Base-by-base conservation (phyloP, 2,113 vertebrate genomes). In the Piprites chloris region DNA sequence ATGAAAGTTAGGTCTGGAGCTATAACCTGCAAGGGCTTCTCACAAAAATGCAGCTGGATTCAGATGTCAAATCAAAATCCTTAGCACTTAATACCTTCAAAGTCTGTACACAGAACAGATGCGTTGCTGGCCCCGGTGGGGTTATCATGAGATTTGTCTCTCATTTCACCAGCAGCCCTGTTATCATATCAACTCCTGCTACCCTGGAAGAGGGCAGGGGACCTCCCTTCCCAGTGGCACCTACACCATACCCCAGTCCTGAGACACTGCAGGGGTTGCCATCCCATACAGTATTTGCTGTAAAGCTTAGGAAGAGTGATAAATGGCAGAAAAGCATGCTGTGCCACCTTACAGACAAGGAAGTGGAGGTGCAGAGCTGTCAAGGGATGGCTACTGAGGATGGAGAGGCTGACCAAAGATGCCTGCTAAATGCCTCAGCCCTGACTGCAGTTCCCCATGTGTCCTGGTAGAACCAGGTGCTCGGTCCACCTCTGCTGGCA, bases 31-130 rank as follows among this genome's bases (percentile, higher is more conserved):
- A 74, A 75, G 22, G 59, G 88, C 65, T 94, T 88, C 90, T 88
- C 83, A 77, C 79, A 93, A 92, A 92, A 93, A 91, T 75, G 85
- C 95, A 95, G 94, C 93, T 95, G 90, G 85, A 96, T 96, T 96
- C 96, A 94, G 90, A 96, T 81, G 93, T 95, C 95, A 96, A 95
- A 96, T 41, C 73, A 67, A 93, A 96, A 96, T 92, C 90, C 68
- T 69, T 85, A 88, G 61, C 93, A 94, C 85, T 96, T 95, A 96
- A 95, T 94, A 92, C 76, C 88, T 91, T 94, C 85, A 94, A 94
- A 96, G 85, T 78, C 65, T 55, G 35, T 65, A 83, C 65, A 90
- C 52, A 78, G 90, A 93, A 91, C 58, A 50, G 81, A 93, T 73
- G 85, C 0, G 1, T 88, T 71, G 71, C 63, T 80, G 75, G 81